Evolutionary conservation across 2,113 vertebrate species (phyloP).

Genomic region (Hirundichthys speculiger): DNA sequence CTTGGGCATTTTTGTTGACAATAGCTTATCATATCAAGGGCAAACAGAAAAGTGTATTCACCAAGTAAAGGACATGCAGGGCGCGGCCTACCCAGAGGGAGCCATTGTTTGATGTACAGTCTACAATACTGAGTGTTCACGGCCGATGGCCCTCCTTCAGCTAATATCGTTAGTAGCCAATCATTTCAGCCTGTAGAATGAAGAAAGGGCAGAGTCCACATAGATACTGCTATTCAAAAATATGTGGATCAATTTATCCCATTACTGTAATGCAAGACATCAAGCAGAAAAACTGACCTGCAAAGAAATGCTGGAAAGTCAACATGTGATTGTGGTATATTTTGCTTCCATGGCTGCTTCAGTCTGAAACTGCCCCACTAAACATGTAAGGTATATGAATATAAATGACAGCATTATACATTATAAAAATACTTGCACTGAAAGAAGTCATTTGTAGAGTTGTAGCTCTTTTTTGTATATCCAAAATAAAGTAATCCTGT

Average conservation of each 20-base stretch:
- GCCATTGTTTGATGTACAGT: slow-evolving; percentile 54
- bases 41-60: slow-evolving; percentile 33
- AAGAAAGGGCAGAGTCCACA: neutral
- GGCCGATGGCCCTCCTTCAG: slow-evolving; percentile 46
- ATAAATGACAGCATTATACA: too few species aligned
- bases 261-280: neutral
- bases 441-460: too few species aligned
- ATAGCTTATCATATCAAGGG: slow-evolving; percentile 39
- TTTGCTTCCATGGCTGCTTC: too few species aligned
- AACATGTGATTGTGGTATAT: too few species aligned
- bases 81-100: slow-evolving; percentile 40
- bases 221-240: neutral
- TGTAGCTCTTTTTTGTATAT: too few species aligned
- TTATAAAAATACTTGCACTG: too few species aligned
- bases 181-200: slow-evolving; percentile 24
- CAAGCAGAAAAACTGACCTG: neutral
- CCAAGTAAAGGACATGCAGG: slow-evolving; percentile 48
- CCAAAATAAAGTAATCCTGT: too few species aligned
- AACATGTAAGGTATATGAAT: too few species aligned
- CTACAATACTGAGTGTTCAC: slow-evolving; percentile 29
- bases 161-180: slow-evolving; percentile 52
- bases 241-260: too few species aligned
- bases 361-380: too few species aligned
- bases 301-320: neutral
- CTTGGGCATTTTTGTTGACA: slow-evolving; percentile 27